Evolutionary conservation across 1,140 invertebrate species (phyloP).

Genomic region (Aphelenchoides avenae): DNA sequence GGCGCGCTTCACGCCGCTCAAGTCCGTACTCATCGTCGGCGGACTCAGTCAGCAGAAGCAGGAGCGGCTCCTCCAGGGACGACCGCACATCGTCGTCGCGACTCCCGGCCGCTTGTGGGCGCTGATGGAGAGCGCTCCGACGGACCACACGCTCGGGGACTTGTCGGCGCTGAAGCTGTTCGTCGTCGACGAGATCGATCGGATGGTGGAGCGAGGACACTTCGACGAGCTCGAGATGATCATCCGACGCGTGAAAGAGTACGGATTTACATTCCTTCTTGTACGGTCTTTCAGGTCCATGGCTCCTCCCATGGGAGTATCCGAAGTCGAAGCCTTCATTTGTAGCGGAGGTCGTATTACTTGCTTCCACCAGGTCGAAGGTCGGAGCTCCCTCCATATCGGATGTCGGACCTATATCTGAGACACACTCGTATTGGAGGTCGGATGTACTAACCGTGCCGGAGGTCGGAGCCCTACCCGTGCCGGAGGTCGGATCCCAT

Average conservation of each 20-base stretch:
- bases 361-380: neutral
- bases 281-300: neutral
- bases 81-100: slow-evolving; percentile 87
- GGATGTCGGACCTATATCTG: too few relatives aligned
- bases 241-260: slow-evolving; percentile 73
- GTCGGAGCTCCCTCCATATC: too few relatives aligned
- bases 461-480: too few relatives aligned
- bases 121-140: slow-evolving; percentile 61
- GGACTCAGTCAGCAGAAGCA: slow-evolving; percentile 71
- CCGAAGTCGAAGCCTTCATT: neutral
- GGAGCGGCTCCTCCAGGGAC: slow-evolving; percentile 72
- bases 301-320: neutral
- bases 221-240: slow-evolving; percentile 84
- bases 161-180: slow-evolving; percentile 68
- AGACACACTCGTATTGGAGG: too few relatives aligned
- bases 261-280: slow-evolving; percentile 50
- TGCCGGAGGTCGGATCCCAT: too few relatives aligned
- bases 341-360: too few relatives aligned
- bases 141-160: slow-evolving; percentile 58
- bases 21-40: slow-evolving; percentile 33
- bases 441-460: too few relatives aligned
- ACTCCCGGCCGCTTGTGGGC: slow-evolving; percentile 95
- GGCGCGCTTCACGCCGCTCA: slow-evolving; percentile 10
- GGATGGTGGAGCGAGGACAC: slow-evolving; percentile 93
- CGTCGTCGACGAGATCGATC: slow-evolving; percentile 95